Evolutionary conservation across 2,113 vertebrate species (phyloP).

Genomic region (Corydoras sp.): DNA sequence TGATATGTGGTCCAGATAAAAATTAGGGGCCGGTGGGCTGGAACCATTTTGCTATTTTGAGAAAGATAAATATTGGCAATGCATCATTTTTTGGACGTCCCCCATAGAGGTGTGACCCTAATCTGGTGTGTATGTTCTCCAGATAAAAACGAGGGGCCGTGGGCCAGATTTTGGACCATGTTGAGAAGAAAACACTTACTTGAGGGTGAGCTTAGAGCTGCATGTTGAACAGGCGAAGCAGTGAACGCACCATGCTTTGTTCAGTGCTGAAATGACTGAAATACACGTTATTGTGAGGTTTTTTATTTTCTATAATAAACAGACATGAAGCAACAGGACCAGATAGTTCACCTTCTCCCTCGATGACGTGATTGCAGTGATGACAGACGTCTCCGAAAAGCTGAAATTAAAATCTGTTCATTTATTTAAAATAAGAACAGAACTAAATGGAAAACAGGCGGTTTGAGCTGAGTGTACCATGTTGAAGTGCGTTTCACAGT

Average conservation of each 20-base stretch:
- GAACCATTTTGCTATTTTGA: too few relatives aligned
- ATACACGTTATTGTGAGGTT: too few relatives aligned
- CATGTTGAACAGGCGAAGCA: conserved; percentile 96
- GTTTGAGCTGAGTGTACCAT: conserved; percentile 69
- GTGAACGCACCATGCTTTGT: conserved; percentile 97
- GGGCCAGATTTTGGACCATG: not conserved
- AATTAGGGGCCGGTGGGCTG: too few relatives aligned
- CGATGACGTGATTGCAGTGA: conserved; percentile 96
- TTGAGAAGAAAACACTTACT: conserved; percentile 51
- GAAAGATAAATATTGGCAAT: too few relatives aligned
- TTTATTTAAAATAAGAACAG: not conserved
- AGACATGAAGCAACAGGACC: not conserved
- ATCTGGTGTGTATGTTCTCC: not conserved
- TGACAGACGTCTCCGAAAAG: conserved; percentile 97
- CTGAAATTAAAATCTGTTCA: conserved; percentile 54
- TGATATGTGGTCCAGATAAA: too few relatives aligned
- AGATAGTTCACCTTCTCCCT: conserved; percentile 86
- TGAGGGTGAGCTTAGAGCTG: conserved; percentile 95
- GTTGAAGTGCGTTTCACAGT: conserved; percentile 98
- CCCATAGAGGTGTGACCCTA: too few relatives aligned
- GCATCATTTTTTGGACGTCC: too few relatives aligned
- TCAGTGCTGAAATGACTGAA: conserved; percentile 92
- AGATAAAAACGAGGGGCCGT: not conserved
- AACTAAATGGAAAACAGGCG: not conserved
- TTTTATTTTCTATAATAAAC: not conserved